A percentile compares a stretch with the other conserved stretches of the same genome.
Evolutionary conservation across 1,140 invertebrate species (phyloP).

Genomic region (Nebria ingens): DNA sequence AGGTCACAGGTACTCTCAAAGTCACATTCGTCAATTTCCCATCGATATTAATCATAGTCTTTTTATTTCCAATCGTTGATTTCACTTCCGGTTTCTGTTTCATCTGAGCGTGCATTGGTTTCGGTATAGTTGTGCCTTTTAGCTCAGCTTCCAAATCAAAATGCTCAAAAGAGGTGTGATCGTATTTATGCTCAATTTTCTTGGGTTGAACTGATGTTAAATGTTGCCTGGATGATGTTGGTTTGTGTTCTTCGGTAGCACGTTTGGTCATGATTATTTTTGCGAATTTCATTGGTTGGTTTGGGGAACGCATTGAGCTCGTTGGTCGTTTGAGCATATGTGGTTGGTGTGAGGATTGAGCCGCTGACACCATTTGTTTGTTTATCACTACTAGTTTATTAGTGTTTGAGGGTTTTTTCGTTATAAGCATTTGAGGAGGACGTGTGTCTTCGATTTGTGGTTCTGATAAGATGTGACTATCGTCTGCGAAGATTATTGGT

Average conservation of each 20-base stretch:
- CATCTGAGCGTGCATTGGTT: neutral
- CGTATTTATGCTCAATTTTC: neutral
- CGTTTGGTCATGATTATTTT: constrained; percentile 44
- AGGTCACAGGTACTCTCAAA: neutral
- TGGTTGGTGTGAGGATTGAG: constrained; percentile 20
- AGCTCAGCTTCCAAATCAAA: constrained; percentile 16
- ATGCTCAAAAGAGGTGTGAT: constrained; percentile 2
- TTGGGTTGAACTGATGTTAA: neutral
- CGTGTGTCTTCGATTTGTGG: constrained; percentile 17
- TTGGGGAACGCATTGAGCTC: constrained; percentile 18
- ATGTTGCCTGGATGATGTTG: neutral
- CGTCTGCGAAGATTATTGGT: constrained; percentile 55
- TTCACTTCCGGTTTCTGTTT: neutral
- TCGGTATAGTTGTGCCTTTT: constrained; percentile 14
- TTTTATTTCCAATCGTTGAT: neutral
- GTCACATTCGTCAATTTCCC: neutral
- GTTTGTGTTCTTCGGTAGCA: constrained; percentile 17
- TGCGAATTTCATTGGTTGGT: constrained; percentile 37
- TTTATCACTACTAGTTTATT: constrained; percentile 29
- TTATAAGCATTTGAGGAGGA: constrained; percentile 18
- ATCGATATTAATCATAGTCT: neutral
- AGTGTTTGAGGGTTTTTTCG: constrained; percentile 20
- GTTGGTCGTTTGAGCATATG: constrained; percentile 18
- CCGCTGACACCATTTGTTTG: constrained; percentile 20
- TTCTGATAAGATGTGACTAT: constrained; percentile 40